These are phyloP conservation scores for Lateolabrax maculatus DNA, from an alignment of 2,797 vertebrate species.

Conservation along the genomic window DNA sequence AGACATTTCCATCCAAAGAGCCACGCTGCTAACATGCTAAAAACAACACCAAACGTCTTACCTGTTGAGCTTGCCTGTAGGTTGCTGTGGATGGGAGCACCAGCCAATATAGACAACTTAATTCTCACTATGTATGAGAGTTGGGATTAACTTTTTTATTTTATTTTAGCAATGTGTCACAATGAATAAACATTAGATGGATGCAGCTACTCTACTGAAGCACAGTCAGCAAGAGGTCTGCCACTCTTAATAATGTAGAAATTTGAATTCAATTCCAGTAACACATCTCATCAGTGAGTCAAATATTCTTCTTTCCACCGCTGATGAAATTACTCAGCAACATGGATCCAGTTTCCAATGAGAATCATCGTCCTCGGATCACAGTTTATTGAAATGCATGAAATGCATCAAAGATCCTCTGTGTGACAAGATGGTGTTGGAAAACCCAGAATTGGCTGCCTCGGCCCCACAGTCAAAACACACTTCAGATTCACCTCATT, in stretches of 20 bases:
- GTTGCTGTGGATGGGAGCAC: not conserved
- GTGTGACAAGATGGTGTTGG: constrained; percentile 38
- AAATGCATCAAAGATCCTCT: constrained; percentile 44
- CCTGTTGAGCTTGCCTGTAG: not conserved
- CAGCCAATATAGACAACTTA: not conserved
- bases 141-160: not conserved
- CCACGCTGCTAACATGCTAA: not conserved
- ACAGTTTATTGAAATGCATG: constrained; percentile 51
- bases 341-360: constrained; percentile 43
- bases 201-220: constrained; percentile 12
- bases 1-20: not conserved
- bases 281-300: constrained; percentile 53
- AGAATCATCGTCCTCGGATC: constrained; percentile 34
- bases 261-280: constrained; percentile 47
- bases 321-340: constrained; percentile 61
- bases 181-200: constrained; percentile 21
- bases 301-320: constrained; percentile 41
- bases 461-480: constrained; percentile 21
- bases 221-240: constrained; percentile 19
- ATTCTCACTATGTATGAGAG: not conserved
- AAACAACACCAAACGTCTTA: not conserved
- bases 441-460: constrained; percentile 25
- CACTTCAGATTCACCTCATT: constrained; percentile 35
- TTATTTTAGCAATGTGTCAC: not conserved
- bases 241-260: constrained; percentile 33